phyloP scores from a whole-genome alignment of 1,140 invertebrate species.

The Diorhabda elongata region DNA sequence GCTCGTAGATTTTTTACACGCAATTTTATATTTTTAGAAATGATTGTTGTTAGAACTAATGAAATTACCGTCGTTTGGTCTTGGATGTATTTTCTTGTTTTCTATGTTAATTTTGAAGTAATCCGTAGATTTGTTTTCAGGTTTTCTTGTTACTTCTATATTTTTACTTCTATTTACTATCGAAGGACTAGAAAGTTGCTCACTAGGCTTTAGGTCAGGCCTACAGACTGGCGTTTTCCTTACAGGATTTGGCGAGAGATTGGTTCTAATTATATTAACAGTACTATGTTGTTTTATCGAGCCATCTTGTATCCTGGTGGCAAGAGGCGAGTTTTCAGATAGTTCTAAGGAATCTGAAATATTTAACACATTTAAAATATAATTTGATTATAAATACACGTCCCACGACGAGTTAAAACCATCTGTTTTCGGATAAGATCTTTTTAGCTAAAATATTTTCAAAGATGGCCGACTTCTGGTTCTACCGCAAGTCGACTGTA shows the following conservation, averaged over 20 bases:
- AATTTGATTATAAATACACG: no score
- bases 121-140: slow-evolving; percentile 18
- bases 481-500: no score
- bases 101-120: slow-evolving; percentile 28
- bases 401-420: no score
- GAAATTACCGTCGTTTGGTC: not conserved
- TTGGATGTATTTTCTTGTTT: slow-evolving; percentile 14
- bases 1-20: no score
- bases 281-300: slow-evolving; percentile 17
- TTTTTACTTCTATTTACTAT: slow-evolving; percentile 35
- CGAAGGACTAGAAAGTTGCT: slow-evolving; percentile 40
- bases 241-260: slow-evolving; percentile 36
- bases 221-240: slow-evolving; percentile 29
- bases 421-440: no score
- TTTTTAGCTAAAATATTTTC: no score
- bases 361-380: no score
- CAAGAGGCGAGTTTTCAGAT: not conserved
- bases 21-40: no score
- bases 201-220: slow-evolving; percentile 22
- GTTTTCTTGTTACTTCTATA: slow-evolving; percentile 7
- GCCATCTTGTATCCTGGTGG: not conserved
- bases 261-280: slow-evolving; percentile 17
- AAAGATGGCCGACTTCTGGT: no score
- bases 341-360: not conserved
- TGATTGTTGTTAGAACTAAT: no score